Percentiles rank a stretch among this genome's conserved stretches.
Evolutionary conservation across 2,797 vertebrate species (phyloP).

Genomic region (Fistularia commersonii): DNA sequence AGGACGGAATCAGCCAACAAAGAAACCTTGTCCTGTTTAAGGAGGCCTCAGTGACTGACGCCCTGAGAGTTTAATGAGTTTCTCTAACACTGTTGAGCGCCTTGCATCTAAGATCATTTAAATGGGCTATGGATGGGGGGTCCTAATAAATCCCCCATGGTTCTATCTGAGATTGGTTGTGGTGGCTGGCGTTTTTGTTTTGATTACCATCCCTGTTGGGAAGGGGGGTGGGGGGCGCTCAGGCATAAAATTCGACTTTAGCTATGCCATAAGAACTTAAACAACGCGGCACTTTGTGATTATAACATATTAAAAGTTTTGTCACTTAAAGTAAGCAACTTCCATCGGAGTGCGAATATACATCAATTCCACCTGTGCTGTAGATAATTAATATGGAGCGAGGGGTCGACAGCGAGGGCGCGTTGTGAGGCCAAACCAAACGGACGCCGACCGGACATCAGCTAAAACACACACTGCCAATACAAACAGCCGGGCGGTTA

Average conservation of each 20-base stretch:
- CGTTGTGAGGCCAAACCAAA: constrained; percentile 46
- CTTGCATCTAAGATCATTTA: constrained; percentile 74
- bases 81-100: constrained; percentile 67
- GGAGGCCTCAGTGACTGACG: constrained; percentile 67
- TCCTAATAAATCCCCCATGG: constrained; percentile 78
- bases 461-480: constrained; percentile 38
- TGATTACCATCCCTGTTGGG: constrained; percentile 79
- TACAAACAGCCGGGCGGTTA: constrained; percentile 45
- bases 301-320: constrained; percentile 74
- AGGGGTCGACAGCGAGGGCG: constrained; percentile 39
- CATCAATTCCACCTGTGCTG: constrained; percentile 50
- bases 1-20: constrained; percentile 45
- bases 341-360: constrained; percentile 27
- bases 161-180: constrained; percentile 70
- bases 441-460: neutral
- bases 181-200: constrained; percentile 72
- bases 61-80: constrained; percentile 80
- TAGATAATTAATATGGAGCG: constrained; percentile 50
- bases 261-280: constrained; percentile 70
- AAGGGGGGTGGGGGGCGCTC: constrained; percentile 74
- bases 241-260: constrained; percentile 79
- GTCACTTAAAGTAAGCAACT: constrained; percentile 59
- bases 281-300: constrained; percentile 55
- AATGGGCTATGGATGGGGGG: constrained; percentile 70
- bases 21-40: constrained; percentile 59